Percentiles rank a stretch among this genome's conserved stretches.
These are phyloP conservation scores for Hypercompe scribonia DNA, from an alignment of 2,888 invertebrate genomes.

Conservation along the genomic window DNA sequence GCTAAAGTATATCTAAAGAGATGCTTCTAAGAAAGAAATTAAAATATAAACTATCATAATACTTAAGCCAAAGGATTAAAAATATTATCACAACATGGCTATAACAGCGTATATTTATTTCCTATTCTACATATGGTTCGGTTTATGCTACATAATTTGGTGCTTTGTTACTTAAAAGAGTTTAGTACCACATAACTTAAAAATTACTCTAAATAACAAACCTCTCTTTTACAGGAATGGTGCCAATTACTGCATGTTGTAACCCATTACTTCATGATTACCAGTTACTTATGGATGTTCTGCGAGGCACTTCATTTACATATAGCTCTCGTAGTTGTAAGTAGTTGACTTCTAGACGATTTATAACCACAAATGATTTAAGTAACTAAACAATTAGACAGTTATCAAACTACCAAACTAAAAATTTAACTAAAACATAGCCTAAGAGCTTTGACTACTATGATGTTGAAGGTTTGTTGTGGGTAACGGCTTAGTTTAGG, in stretches of 20 bases:
- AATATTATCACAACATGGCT: no score
- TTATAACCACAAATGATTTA: not conserved
- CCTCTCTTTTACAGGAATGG: conserved; percentile 84
- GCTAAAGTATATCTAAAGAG: not conserved
- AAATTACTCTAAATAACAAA: not conserved
- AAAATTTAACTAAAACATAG: no score
- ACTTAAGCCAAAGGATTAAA: no score
- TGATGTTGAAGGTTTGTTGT: no score
- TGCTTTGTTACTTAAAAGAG: not conserved
- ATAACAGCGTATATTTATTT: no score
- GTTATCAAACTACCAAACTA: no score
- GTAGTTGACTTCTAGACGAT: conserved; percentile 48
- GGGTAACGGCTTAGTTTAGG: no score
- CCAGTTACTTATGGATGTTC: conserved; percentile 95
- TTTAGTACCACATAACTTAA: not conserved
- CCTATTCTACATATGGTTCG: no score
- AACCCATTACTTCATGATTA: conserved; percentile 91
- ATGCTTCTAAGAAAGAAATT: no score
- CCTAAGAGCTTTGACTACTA: no score
- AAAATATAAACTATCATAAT: no score
- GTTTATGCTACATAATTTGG: not conserved
- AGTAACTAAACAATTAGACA: not conserved
- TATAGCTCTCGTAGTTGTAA: conserved; percentile 90
- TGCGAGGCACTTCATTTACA: conserved; percentile 92
- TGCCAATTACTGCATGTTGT: conserved; percentile 90